Evolutionary conservation across 1,140 invertebrate genomes (phyloP), one percentile per base, ranked within the genome.

Genomic region (Ostrea edulis): DNA sequence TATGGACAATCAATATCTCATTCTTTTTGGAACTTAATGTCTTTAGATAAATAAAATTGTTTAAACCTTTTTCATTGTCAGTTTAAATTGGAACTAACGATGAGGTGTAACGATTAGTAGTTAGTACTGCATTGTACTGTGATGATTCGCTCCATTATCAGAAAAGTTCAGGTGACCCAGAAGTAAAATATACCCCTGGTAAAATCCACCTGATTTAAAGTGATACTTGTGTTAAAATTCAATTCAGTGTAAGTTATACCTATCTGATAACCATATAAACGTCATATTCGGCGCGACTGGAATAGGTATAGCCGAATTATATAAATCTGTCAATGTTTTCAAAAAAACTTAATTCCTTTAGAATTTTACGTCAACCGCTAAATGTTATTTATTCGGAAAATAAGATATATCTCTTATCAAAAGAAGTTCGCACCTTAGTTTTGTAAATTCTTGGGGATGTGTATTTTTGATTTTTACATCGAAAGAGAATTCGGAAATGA

Each of bases 1-100:
- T 11, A 35, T 35, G 25, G 25, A 77, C 68, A 29, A 77, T 77
- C 68, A 25, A 77, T 77, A 77, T 77, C 29, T 77, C 68, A 77
- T 77, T 71, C 65, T 71, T 71, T n/a, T 71, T 71, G 65, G 12
- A 71, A n/a, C 12, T 77, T 29, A 35, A 77, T 77, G 29, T 77
- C 68, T 77, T 77, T 77, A 17, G 8, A 77, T 77, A 77, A 77
- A 77, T 77, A 77, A 77, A 62, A 77, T 35, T 25, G 68, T 29
- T 77, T 77, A 29, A 77, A 77, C 25, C 68, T 62, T 77, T 77
- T 62, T 17, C 55, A 62, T 62, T 77, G 68, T 77, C 14, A 22
- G 25, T 14, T 35, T 35, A 29, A 77, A 77, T 77, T 25, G 68
- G 65, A 77, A 77, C 25, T 77, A 29, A 35, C 14, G 68, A 29